Conservation (phyloP, 30 jellyfish, hydroid and myxozoan genomes). For the Aurelia sp. region DNA sequence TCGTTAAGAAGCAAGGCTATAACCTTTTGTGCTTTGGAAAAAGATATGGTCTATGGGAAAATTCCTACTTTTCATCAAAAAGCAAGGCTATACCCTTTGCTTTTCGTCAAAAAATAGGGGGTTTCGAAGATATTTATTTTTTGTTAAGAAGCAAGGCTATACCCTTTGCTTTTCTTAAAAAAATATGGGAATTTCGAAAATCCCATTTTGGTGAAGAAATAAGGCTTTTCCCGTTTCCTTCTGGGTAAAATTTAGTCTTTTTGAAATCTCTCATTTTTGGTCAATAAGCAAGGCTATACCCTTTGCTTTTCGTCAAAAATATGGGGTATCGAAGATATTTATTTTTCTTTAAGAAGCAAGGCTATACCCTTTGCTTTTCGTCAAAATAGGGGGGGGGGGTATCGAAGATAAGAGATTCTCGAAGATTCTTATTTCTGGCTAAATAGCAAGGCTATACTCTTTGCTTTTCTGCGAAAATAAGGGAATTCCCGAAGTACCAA, state of each 20-base stretch:
- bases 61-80: no score
- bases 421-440: background rate
- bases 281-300: background rate
- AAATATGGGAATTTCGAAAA: no score
- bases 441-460: background rate
- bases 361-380: background rate
- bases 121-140: no score
- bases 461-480: background rate
- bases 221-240: no score
- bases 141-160: no score
- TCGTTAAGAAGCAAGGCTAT: no score
- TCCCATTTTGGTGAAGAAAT: background rate
- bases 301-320: background rate
- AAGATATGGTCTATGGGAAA: no score
- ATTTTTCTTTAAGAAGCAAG: background rate
- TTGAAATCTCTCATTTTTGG: background rate
- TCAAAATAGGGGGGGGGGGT: no score
- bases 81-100: no score
- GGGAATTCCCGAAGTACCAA: background rate
- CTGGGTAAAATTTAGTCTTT: background rate
- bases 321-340: background rate
- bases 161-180: no score
- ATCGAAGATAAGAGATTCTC: background rate
- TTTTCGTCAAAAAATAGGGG: no score
- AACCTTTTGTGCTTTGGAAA: no score